Evolutionary conservation across 2,797 vertebrate genomes (phyloP), one percentile per base, ranked within the genome.

Genomic region (Loris lydekkerianus): DNA sequence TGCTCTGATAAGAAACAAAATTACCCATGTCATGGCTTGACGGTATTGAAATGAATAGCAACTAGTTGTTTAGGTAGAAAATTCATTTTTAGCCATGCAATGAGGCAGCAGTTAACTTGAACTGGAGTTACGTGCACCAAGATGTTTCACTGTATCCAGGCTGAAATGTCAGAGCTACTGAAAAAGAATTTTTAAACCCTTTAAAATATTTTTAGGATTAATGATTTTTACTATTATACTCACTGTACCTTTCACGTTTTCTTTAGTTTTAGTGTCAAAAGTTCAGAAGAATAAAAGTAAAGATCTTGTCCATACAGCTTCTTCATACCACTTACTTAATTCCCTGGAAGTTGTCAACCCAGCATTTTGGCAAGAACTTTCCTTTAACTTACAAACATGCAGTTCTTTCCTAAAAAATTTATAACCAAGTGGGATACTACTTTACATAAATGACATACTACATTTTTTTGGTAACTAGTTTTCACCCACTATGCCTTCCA

Each of bases 261-360:
- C 5, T 17, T 84, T 87, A 25, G 63, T 20, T 82, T 95, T 81
- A 89, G n/a, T 73, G 29, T 67, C 21, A 78, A 84, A 77, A 77
- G 88, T 78, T 84, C 40, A 76, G 29, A 81, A 75, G n/a, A 61
- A 73, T 76, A 25, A 58, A 73, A 65, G 17, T n/a, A 25, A 88
- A n/a, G 9, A 0, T 5, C 3, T 10, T 27, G 3, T 1, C 23
- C 40, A 5, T 0, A 10, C 15, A 37, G 9, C 7, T 65, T 15
- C 18, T 3, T 2, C 43, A 6, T 18, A 43, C 21, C 1, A 70
- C 31, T 76, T 56, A 10, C 8, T 4, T 1, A 40, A 29, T 70
- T 91, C 0, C 10, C 14, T 10, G 77, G 40, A 83, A 56, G 8
- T 83, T 65, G 29, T 3, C 49, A 60, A 0, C 21, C 11, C 31